Evolutionary conservation across 2,888 invertebrate genomes (phyloP).

Genomic region (Caenorhabditis sp.): DNA sequence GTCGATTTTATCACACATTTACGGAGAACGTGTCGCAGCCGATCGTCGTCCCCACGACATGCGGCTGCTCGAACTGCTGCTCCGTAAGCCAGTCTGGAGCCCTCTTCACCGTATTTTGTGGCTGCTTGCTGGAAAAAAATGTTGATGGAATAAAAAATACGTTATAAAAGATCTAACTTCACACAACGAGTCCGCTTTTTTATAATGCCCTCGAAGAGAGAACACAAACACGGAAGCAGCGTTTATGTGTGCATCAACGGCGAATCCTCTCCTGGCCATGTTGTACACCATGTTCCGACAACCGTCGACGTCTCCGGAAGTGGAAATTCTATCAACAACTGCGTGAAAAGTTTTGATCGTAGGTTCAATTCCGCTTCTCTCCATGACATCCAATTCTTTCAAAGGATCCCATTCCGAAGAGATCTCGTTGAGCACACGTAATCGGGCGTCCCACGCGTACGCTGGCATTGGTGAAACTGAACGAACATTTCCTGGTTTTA

Average conservation of each 20-base stretch:
- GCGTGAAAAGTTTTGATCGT: constrained; percentile 54
- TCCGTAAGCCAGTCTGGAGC: constrained; percentile 52
- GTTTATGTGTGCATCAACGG: constrained; percentile 59
- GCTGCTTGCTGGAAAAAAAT: constrained; percentile 58
- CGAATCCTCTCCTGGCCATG: constrained; percentile 65
- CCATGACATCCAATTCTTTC: constrained; percentile 50
- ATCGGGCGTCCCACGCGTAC: constrained; percentile 52
- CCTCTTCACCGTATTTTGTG: constrained; percentile 55
- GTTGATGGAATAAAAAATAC: background rate
- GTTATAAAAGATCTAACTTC: constrained; percentile 39
- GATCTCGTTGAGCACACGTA: constrained; percentile 64
- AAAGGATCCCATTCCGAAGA: constrained; percentile 53
- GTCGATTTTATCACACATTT: constrained; percentile 42
- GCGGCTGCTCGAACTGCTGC: constrained; percentile 65
- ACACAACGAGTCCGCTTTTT: constrained; percentile 64
- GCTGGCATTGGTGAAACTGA: constrained; percentile 54
- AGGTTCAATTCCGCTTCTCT: constrained; percentile 47
- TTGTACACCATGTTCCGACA: constrained; percentile 59
- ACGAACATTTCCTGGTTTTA: background rate
- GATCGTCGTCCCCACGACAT: constrained; percentile 56
- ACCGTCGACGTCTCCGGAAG: constrained; percentile 55
- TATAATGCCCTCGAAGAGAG: constrained; percentile 58
- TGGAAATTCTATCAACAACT: constrained; percentile 41
- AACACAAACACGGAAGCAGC: constrained; percentile 61
- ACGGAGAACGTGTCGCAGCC: constrained; percentile 59